These are phyloP conservation scores for Holacanthus passer DNA, from an alignment of 2,113 vertebrate species.

Conservation along the genomic window DNA sequence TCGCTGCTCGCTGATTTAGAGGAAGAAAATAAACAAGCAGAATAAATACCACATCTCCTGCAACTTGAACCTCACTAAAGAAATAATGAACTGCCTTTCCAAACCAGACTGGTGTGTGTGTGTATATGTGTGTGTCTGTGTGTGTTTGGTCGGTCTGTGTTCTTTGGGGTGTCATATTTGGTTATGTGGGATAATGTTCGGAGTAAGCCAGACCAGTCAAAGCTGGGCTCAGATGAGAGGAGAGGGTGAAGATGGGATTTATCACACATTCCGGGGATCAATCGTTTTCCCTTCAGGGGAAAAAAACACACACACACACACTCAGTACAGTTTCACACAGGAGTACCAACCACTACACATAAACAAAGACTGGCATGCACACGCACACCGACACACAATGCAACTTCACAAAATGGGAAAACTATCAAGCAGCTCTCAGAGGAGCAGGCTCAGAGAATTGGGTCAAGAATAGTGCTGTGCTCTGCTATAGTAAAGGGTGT, in stretches of 20 bases:
- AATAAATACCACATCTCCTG: slow-evolving; percentile 76
- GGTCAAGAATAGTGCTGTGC: slow-evolving; percentile 74
- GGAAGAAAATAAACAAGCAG: slow-evolving; percentile 79
- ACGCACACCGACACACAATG: slow-evolving; percentile 24
- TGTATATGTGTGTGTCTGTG: slow-evolving; percentile 12
- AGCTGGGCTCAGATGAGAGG: slow-evolving; percentile 59
- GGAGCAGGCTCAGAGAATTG: slow-evolving; percentile 67
- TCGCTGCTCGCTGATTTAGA: slow-evolving; percentile 68
- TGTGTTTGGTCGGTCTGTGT: slow-evolving; percentile 28
- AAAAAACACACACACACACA: slow-evolving; percentile 12
- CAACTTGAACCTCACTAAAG: slow-evolving; percentile 75
- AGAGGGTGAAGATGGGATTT: slow-evolving; percentile 75
- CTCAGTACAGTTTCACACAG: slow-evolving; percentile 17
- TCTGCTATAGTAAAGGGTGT: slow-evolving; percentile 52
- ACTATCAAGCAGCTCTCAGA: slow-evolving; percentile 64
- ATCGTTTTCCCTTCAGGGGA: slow-evolving; percentile 57
- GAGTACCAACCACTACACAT: slow-evolving; percentile 31
- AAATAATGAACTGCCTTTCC: slow-evolving; percentile 77
- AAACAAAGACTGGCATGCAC: slow-evolving; percentile 45
- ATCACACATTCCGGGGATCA: slow-evolving; percentile 74
- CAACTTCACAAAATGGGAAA: slow-evolving; percentile 66
- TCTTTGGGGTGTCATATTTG: slow-evolving; percentile 64
- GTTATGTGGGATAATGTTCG: slow-evolving; percentile 68
- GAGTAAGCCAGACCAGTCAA: slow-evolving; percentile 57
- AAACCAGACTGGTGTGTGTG: slow-evolving; percentile 30